Percentiles rank a stretch among this genome's conserved stretches.
phyloP scores from a whole-genome alignment of 2,797 vertebrate species.

The Ptychobarbus kaznakovi region DNA sequence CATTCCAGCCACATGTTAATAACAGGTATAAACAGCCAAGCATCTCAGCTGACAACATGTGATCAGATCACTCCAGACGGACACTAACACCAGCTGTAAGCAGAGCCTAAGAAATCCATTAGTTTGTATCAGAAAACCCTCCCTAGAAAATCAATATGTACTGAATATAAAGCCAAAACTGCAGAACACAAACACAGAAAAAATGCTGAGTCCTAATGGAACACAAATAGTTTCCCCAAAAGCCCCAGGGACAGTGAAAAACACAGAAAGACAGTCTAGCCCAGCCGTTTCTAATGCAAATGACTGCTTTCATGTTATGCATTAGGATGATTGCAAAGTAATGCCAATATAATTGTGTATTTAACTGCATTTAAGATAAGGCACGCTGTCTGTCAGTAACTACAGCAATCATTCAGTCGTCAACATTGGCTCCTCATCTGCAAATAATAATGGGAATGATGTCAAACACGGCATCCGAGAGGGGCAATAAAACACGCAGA shows the following conservation, averaged over 20 bases:
- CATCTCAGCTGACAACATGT: neutral
- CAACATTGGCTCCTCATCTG: slow-evolving; percentile 41
- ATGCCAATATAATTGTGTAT: slow-evolving; percentile 61
- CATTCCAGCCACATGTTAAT: neutral
- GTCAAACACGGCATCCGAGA: slow-evolving; percentile 45
- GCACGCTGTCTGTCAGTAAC: neutral
- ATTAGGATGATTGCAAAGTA: slow-evolving; percentile 60
- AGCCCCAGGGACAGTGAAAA: slow-evolving; percentile 39
- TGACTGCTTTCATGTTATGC: slow-evolving; percentile 62
- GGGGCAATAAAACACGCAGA: slow-evolving; percentile 44
- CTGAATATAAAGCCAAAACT: neutral
- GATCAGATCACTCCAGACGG: neutral
- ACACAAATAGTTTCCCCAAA: slow-evolving; percentile 31
- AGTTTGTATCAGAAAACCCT: slow-evolving; percentile 1
- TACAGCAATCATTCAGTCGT: slow-evolving; percentile 51
- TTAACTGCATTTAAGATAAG: slow-evolving; percentile 60
- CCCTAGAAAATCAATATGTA: neutral
- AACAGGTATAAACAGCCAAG: neutral
- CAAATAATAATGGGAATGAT: slow-evolving; percentile 43
- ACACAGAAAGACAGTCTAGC: slow-evolving; percentile 30
- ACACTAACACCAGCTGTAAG: neutral
- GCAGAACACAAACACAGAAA: slow-evolving; percentile 5
- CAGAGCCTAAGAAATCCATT: neutral
- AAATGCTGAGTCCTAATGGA: slow-evolving; percentile 27
- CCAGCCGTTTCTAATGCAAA: slow-evolving; percentile 64